Evolutionary conservation across 2,113 vertebrate genomes (phyloP), one percentile per base, ranked within the genome.

Genomic region (Coryphaenoides rupestris): DNA sequence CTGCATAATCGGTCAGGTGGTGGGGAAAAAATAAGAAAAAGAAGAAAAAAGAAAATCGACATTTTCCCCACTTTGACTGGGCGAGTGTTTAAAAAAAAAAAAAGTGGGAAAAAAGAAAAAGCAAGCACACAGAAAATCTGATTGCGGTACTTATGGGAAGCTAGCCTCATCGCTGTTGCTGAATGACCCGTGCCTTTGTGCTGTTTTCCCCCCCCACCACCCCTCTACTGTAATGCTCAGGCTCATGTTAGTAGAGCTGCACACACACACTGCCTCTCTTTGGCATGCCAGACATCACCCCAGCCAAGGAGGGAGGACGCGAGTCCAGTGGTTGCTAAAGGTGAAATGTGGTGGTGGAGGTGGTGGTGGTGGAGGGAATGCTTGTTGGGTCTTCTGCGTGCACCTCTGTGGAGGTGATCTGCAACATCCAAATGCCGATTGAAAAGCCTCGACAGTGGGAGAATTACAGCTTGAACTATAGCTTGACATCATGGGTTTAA

Each of bases 1-100:
- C 74, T 75, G 66, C 69, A 69, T 79, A 80, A 83, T 85, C 73
- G 79, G 74, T 83, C 77, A 77, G 64, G 66, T 78, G 73, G 63
- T n/a, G n/a, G n/a, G n/a, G n/a, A n/a, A n/a, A n/a, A n/a, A n/a
- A n/a, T n/a, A n/a, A n/a, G n/a, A n/a, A n/a, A n/a, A n/a, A n/a
- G n/a, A n/a, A n/a, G n/a, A n/a, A n/a, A n/a, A n/a, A n/a, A 19
- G 61, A 62, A 65, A 55, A 58, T 58, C 63, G 63, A 76, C 66
- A 76, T 84, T 77, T 84, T 76, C 68, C 58, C 65, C 65, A 72
- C 68, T 76, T 66, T 52, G 17, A 83, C 55, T 68, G 66, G 74
- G 72, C 63, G 50, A 56, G 61, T 63, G 75, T 70, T n/a, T n/a
- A n/a, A n/a, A n/a, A n/a, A 70, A 76, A 3, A 70, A 76, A 66